Evolutionary conservation across 1,140 invertebrate genomes (phyloP).

Genomic region (Drosophila nasuta): DNA sequence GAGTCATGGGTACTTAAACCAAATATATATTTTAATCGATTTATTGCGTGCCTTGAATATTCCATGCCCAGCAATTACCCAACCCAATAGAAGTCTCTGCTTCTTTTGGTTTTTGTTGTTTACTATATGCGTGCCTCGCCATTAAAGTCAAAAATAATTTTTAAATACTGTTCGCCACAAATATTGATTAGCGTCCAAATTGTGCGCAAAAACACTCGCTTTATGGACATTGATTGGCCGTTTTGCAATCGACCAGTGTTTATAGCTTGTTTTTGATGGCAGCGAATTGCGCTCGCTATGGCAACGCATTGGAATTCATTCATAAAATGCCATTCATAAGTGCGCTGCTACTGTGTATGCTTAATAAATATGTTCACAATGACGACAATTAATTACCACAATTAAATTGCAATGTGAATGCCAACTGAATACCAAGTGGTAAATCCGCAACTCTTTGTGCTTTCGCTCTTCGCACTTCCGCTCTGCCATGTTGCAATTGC

Average conservation of each 20-base stretch:
- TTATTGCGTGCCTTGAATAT: conserved; percentile 76
- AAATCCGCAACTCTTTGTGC: not conserved
- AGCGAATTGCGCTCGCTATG: conserved; percentile 27
- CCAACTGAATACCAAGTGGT: conserved; percentile 51
- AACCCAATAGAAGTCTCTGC: conserved; percentile 2
- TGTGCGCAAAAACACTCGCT: conserved; percentile 17
- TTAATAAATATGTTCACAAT: conserved; percentile 42
- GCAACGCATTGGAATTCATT: conserved; percentile 54
- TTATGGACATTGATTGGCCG: conserved; percentile 24
- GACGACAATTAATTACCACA: conserved; percentile 57
- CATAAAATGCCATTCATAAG: conserved; percentile 31
- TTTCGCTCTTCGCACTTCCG: not conserved
- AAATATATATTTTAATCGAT: conserved; percentile 79
- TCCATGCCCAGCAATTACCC: conserved; percentile 60
- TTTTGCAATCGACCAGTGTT: conserved; percentile 4
- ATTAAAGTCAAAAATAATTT: conserved; percentile 79
- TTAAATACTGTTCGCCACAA: conserved; percentile 63
- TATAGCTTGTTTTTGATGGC: conserved; percentile 32
- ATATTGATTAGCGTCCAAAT: conserved; percentile 50
- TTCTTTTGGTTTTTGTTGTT: conserved; percentile 22
- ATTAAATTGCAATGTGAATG: conserved; percentile 69
- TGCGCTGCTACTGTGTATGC: conserved; percentile 4
- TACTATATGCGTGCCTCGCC: conserved; percentile 52
- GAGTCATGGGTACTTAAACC: conserved; percentile 37
- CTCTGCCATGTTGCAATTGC: not conserved